Conservation (phyloP, 2,888 invertebrate genomes). For the Eilema sororculum region DNA sequence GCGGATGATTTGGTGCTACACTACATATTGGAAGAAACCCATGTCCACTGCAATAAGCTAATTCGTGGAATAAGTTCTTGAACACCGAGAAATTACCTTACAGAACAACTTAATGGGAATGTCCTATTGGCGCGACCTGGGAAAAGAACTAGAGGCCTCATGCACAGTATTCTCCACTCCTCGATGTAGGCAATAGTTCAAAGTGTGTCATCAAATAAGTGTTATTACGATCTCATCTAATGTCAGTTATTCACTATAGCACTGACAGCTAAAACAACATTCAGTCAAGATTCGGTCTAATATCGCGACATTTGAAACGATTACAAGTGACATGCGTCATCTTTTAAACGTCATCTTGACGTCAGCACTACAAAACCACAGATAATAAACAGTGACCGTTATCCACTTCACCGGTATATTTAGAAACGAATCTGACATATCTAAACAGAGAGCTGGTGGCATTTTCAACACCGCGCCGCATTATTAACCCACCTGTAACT, state of each 20-base stretch:
- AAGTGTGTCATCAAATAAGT: neutral
- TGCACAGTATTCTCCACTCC: neutral
- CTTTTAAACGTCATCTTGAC: conserved; percentile 29
- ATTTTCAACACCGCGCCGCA: neutral
- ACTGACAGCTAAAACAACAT: neutral
- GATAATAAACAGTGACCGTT: conserved; percentile 1
- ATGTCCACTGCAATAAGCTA: no score
- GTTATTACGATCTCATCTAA: neutral
- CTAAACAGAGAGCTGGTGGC: conserved; percentile 2
- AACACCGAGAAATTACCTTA: neutral
- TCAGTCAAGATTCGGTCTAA: neutral
- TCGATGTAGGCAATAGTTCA: neutral
- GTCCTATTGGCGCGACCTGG: neutral
- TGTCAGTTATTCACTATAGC: neutral
- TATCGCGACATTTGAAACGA: conserved; percentile 4
- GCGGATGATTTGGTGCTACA: no score
- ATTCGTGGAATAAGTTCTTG: no score
- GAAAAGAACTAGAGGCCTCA: neutral
- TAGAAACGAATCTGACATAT: neutral
- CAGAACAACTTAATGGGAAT: neutral
- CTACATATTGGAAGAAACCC: no score
- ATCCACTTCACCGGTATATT: neutral
- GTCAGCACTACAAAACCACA: conserved; percentile 22
- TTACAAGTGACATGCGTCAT: conserved; percentile 19
- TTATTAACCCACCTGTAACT: neutral